phyloP scores from a whole-genome alignment of 2,113 vertebrate genomes.

The Cephalopterus ornatus region DNA sequence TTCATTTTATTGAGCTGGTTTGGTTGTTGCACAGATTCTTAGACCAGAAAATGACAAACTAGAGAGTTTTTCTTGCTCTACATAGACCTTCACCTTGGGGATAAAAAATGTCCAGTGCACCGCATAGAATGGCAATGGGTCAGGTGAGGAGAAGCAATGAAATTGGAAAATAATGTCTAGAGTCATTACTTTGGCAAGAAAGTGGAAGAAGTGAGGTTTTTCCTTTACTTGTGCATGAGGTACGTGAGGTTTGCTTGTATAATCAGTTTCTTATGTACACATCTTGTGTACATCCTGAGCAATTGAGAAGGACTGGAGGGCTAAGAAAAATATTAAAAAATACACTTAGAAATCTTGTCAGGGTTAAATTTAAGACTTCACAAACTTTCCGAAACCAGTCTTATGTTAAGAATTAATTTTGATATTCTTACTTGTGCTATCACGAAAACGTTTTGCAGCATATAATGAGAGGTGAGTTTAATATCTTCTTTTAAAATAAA shows the following conservation, averaged over 20 bases:
- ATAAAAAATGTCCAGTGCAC: background rate
- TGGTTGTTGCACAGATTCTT: background rate
- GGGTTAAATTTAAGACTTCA: background rate
- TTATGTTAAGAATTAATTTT: background rate
- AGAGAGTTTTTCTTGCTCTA: background rate
- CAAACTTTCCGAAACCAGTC: background rate
- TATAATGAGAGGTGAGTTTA: background rate
- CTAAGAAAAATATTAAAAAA: background rate
- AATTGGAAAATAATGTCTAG: background rate
- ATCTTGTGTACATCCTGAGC: background rate
- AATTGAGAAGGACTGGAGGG: background rate
- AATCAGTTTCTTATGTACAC: background rate
- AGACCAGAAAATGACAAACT: background rate
- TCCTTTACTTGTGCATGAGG: background rate
- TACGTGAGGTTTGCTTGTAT: background rate
- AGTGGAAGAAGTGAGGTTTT: background rate
- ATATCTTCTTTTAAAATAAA: background rate
- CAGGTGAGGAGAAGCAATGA: background rate
- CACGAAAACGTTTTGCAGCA: background rate
- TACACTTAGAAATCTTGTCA: background rate
- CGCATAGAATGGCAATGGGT: background rate
- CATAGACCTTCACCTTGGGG: background rate
- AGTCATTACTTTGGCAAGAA: background rate
- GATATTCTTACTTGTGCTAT: background rate
- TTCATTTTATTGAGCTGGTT: background rate